phyloP scores from a whole-genome alignment of 2,888 invertebrate genomes.

The Malacosoma neustria region DNA sequence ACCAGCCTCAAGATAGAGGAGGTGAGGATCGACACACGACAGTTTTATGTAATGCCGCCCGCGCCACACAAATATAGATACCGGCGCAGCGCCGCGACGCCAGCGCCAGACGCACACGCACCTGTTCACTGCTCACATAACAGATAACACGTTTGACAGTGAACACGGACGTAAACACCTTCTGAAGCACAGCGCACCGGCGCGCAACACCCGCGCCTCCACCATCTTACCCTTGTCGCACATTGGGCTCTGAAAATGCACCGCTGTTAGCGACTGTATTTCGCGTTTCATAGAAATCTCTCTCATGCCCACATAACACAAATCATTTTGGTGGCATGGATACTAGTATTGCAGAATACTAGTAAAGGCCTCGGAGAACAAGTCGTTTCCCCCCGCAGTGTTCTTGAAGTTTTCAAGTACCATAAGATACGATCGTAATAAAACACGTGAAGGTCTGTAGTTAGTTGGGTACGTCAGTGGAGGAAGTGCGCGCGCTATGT shows the following conservation, averaged over 20 bases:
- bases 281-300: constrained; percentile 13
- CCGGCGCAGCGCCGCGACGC: constrained; percentile 33
- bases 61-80: constrained; percentile 54
- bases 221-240: constrained; percentile 6
- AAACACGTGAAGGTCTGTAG: constrained; percentile 43
- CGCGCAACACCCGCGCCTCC: constrained; percentile 15
- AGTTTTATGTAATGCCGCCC: constrained; percentile 58
- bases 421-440: constrained; percentile 13
- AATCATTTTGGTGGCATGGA: constrained; percentile 39
- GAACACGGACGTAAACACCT: constrained; percentile 61
- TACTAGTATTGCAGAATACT: too few species aligned
- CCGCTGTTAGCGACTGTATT: neutral
- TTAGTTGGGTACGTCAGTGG: constrained; percentile 37
- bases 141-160: constrained; percentile 65
- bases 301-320: constrained; percentile 25
- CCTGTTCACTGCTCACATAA: constrained; percentile 51
- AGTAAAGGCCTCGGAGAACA: neutral
- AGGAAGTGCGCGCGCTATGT: constrained; percentile 58
- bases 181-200: constrained; percentile 16
- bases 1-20: constrained; percentile 83
- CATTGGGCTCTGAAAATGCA: constrained; percentile 12
- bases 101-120: constrained; percentile 32
- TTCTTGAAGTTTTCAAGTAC: constrained; percentile 1
- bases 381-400: neutral
- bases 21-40: constrained; percentile 73